Conservation (phyloP, 1,140 invertebrate genomes). For the Drosophila mojavensis region DNA sequence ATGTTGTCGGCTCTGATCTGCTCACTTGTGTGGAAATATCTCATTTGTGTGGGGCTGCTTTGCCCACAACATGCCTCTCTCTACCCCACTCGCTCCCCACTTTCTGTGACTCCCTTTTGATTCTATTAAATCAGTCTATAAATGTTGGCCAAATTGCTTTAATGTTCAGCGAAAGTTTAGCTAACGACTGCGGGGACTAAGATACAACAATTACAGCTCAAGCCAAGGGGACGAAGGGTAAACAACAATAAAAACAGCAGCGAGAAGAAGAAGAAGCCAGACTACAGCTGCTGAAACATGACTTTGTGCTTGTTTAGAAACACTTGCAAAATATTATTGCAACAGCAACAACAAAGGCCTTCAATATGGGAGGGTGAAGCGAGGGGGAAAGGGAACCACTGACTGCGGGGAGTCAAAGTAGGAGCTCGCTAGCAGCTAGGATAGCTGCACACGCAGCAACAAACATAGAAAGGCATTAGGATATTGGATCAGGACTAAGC, state of each 20-base stretch:
- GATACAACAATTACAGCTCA: slow-evolving; percentile 39
- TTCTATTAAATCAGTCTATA: slow-evolving; percentile 82
- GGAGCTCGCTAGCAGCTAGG: slow-evolving; percentile 17
- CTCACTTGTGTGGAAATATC: slow-evolving; percentile 78
- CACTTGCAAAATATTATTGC: slow-evolving; percentile 82
- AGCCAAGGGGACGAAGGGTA: slow-evolving; percentile 28
- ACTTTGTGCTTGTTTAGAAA: slow-evolving; percentile 77
- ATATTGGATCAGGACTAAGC: slow-evolving; percentile 56
- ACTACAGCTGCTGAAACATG: slow-evolving; percentile 78
- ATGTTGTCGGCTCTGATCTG: slow-evolving; percentile 50
- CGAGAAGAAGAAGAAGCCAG: slow-evolving; percentile 62
- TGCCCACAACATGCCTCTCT: background rate
- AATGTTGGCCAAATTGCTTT: slow-evolving; percentile 77
- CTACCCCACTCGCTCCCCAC: background rate
- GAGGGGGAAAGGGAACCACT: background rate
- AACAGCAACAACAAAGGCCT: slow-evolving; percentile 37
- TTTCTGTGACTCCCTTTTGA: slow-evolving; percentile 9
- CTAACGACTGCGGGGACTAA: slow-evolving; percentile 40
- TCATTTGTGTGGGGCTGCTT: slow-evolving; percentile 59
- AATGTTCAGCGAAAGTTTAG: slow-evolving; percentile 79
- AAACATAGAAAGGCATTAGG: slow-evolving; percentile 53
- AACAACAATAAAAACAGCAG: slow-evolving; percentile 73
- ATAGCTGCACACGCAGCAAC: slow-evolving; percentile 44
- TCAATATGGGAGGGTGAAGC: background rate
- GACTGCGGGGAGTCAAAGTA: slow-evolving; percentile 15